phyloP scores from a whole-genome alignment of 2,888 invertebrate genomes.

The Sicus ferrugineus region DNA sequence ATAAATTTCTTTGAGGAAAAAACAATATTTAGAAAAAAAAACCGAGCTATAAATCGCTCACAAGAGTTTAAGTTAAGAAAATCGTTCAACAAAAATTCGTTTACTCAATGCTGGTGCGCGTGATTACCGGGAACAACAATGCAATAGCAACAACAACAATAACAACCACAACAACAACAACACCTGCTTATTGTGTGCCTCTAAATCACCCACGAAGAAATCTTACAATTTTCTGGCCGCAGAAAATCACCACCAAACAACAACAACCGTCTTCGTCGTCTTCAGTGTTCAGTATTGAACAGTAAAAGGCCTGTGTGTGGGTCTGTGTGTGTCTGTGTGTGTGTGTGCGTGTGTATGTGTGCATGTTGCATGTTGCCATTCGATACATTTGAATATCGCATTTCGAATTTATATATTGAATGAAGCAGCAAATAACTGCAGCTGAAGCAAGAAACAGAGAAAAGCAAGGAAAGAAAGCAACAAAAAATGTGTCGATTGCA shows the following conservation, averaged over 20 bases:
- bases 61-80: too few species aligned
- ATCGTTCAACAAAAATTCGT: background rate
- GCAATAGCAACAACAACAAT: constrained; percentile 8
- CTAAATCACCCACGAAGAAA: too few species aligned
- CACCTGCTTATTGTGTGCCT: too few species aligned
- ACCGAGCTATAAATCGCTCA: too few species aligned
- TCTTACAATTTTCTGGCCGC: too few species aligned
- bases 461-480: background rate
- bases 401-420: background rate
- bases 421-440: background rate
- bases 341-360: too few species aligned
- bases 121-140: background rate
- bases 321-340: too few species aligned
- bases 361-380: too few species aligned
- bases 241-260: too few species aligned
- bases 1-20: too few species aligned
- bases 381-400: background rate
- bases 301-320: too few species aligned
- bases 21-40: too few species aligned
- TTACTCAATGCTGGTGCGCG: background rate
- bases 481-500: background rate
- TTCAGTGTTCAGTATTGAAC: background rate
- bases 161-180: background rate
- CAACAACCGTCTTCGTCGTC: background rate
- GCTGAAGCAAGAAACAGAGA: background rate